Conservation (phyloP, 2,888 invertebrate genomes). For the Thysanoteuthis rhombus region DNA sequence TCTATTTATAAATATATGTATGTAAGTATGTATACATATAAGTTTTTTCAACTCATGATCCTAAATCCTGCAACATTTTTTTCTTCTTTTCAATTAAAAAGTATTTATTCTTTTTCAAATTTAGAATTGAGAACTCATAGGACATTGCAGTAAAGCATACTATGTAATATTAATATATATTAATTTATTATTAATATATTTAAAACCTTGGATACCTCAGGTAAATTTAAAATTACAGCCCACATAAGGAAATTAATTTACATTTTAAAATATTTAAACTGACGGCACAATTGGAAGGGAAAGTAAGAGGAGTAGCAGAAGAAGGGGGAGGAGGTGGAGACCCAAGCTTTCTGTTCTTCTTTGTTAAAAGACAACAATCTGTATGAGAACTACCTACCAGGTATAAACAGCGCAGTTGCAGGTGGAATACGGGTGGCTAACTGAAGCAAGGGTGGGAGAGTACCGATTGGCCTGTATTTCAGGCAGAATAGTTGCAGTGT, state of each 20-base stretch:
- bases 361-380: background rate
- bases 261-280: background rate
- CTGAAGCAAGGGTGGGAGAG: background rate
- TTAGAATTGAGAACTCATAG: background rate
- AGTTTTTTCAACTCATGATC: too few relatives aligned
- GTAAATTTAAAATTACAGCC: background rate
- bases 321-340: background rate
- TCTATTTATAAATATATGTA: too few relatives aligned
- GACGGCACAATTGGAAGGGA: background rate
- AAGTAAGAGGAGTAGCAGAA: background rate
- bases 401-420: background rate
- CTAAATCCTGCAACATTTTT: background rate
- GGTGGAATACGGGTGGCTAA: background rate
- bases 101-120: background rate
- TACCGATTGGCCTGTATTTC: constrained; percentile 12
- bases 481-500: background rate
- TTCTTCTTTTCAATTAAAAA: background rate
- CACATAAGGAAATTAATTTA: background rate
- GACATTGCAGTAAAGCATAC: background rate
- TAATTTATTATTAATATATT: too few relatives aligned
- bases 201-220: background rate
- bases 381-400: background rate
- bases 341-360: background rate
- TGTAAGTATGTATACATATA: too few relatives aligned
- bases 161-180: too few relatives aligned